phyloP scores from a whole-genome alignment of 1,140 invertebrate species.

The Psix sp. region DNA sequence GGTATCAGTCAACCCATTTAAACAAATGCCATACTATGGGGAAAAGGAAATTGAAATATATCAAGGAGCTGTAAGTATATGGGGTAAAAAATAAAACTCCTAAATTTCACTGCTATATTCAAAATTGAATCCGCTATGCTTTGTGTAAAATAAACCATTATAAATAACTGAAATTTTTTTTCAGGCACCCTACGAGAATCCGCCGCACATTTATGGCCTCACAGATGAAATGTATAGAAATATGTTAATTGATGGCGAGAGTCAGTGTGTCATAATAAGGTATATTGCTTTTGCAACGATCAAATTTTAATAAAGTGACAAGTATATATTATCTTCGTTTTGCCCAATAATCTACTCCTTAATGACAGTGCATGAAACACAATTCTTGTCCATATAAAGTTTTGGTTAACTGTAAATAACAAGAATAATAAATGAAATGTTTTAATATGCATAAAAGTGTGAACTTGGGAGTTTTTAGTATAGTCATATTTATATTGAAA shows the following conservation, averaged over 20 bases:
- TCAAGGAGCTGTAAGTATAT: slow-evolving; percentile 84
- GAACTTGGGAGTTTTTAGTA: no score
- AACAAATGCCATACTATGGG: slow-evolving; percentile 84
- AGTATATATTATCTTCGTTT: no score
- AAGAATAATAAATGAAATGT: no score
- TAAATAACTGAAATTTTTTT: slow-evolving; percentile 27
- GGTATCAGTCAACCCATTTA: slow-evolving; percentile 89
- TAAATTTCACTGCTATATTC: neutral
- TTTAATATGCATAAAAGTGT: no score
- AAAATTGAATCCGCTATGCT: neutral
- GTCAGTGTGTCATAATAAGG: slow-evolving; percentile 88
- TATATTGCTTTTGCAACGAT: slow-evolving; percentile 63
- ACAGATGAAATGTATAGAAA: slow-evolving; percentile 88
- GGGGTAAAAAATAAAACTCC: no score
- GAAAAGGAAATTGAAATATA: slow-evolving; percentile 86
- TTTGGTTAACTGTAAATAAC: no score
- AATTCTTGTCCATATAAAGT: no score
- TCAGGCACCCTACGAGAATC: slow-evolving; percentile 85
- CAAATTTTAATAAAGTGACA: slow-evolving; percentile 13
- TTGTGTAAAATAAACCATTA: no score
- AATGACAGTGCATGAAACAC: no score
- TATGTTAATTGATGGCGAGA: slow-evolving; percentile 86
- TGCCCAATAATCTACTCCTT: no score
- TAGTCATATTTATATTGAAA: no score
- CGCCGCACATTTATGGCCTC: slow-evolving; percentile 86